These are phyloP conservation scores for Sebastes matsubarae DNA, from an alignment of 2,797 vertebrate genomes.

Conservation along the genomic window DNA sequence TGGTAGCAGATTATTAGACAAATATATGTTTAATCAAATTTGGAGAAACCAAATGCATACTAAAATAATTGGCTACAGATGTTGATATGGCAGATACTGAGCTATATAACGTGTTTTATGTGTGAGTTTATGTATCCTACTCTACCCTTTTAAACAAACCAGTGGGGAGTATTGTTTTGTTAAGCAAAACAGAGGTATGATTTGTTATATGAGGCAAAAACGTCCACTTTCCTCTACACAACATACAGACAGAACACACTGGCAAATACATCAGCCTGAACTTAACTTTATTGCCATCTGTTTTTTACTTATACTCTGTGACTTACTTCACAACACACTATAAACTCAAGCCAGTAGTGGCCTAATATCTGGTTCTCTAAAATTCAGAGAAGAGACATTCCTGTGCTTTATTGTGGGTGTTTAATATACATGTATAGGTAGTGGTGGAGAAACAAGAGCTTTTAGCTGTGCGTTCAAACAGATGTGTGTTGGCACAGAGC, in stretches of 20 bases:
- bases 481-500: background rate
- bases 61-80: background rate
- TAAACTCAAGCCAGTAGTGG: constrained; percentile 12
- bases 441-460: background rate
- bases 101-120: background rate
- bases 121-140: background rate
- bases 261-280: constrained; percentile 27
- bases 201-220: background rate
- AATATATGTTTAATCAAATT: background rate
- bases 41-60: background rate
- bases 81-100: background rate
- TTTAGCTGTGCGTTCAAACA: constrained; percentile 10
- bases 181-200: background rate
- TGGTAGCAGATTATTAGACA: background rate
- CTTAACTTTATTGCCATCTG: constrained; percentile 40
- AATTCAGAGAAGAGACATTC: background rate
- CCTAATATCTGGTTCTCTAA: constrained; percentile 1
- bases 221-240: background rate
- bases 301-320: constrained; percentile 2
- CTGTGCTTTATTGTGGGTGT: constrained; percentile 29
- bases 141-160: background rate
- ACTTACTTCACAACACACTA: constrained; percentile 38
- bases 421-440: background rate
- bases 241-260: background rate
- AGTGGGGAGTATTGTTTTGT: background rate